Conservation (phyloP, 2,888 invertebrate species). For the Anodontia alba region DNA sequence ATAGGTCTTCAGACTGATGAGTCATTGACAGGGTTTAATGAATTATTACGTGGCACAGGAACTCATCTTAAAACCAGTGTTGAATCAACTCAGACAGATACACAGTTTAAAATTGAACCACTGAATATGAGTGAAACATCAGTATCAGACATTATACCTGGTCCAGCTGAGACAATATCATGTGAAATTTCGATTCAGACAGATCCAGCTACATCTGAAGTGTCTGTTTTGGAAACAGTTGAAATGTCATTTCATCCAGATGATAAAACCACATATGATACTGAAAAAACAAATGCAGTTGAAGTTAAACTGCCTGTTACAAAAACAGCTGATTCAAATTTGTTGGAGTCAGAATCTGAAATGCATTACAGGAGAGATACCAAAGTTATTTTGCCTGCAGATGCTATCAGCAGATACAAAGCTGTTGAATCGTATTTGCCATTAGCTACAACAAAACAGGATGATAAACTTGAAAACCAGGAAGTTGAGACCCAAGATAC, state of each 20-base stretch:
- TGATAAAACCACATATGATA: constrained; percentile 4
- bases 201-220: constrained; percentile 22
- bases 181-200: constrained; percentile 57
- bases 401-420: neutral
- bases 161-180: constrained; percentile 16
- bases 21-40: neutral
- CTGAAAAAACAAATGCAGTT: neutral
- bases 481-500: no score
- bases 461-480: neutral
- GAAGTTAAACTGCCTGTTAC: neutral
- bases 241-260: constrained; percentile 36
- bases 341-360: neutral
- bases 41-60: neutral
- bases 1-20: constrained; percentile 66
- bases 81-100: constrained; percentile 45
- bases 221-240: constrained; percentile 11
- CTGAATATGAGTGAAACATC: constrained; percentile 43
- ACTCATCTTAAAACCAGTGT: neutral
- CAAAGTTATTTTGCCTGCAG: neutral
- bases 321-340: neutral
- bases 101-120: constrained; percentile 32
- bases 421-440: neutral
- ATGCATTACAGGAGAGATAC: neutral
- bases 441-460: neutral
- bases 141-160: constrained; percentile 53